These are phyloP conservation scores for Amphipyra tragopoginis DNA, from an alignment of 2,888 invertebrate genomes.

Conservation along the genomic window DNA sequence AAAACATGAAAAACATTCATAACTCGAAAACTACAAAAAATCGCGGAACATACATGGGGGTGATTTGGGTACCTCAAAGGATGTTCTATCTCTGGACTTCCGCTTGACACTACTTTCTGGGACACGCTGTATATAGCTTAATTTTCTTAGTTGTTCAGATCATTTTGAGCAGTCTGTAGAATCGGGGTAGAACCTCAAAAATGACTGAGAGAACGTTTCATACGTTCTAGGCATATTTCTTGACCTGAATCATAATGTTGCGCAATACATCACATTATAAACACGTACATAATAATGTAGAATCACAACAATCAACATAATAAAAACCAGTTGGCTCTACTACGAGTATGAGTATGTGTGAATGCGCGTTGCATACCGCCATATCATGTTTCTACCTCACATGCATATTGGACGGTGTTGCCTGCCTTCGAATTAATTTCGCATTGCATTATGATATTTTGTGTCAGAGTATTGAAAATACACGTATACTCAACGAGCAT, in stretches of 20 bases:
- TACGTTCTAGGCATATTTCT: conserved; percentile 12
- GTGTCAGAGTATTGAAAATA: neutral
- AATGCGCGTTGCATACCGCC: conserved; percentile 21
- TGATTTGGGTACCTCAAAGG: too few species aligned
- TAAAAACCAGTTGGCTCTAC: conserved; percentile 40
- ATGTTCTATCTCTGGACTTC: too few species aligned
- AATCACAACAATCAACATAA: conserved; percentile 39
- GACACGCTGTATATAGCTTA: too few species aligned
- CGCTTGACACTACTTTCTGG: too few species aligned
- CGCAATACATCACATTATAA: conserved; percentile 32
- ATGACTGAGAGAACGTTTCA: neutral
- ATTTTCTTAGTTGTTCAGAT: too few species aligned
- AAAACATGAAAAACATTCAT: too few species aligned
- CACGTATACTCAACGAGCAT: neutral
- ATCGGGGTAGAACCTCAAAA: neutral
- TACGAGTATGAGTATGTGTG: conserved; percentile 14
- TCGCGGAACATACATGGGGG: too few species aligned
- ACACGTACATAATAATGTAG: conserved; percentile 23
- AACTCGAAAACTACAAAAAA: too few species aligned
- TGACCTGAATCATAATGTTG: conserved; percentile 29
- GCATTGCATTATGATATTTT: conserved; percentile 21
- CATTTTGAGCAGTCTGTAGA: too few species aligned
- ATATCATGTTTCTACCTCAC: conserved; percentile 40
- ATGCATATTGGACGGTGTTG: conserved; percentile 30
- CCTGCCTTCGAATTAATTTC: conserved; percentile 47